Base-by-base conservation (phyloP, 2,888 invertebrate genomes). In the Slavum lentiscoides region DNA sequence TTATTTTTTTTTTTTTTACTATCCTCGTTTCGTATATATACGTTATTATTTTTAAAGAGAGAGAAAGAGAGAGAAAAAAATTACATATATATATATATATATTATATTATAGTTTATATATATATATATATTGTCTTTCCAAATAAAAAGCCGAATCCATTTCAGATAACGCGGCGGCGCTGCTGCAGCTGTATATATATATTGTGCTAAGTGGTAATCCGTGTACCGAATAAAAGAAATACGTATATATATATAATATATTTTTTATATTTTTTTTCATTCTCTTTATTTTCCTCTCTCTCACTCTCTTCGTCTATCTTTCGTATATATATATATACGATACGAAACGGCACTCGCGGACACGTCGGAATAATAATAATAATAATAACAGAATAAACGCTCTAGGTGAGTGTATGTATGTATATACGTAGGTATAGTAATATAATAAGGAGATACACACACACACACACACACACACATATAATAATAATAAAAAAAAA, bases 141-240 rank as follows among this genome's bases (percentile, higher is more conserved):
- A 58, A 80, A 80, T 70, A 72, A 80, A 80, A 80, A 80, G 80
- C 80, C 80, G 72, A 72, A 72, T 80, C 80, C 62, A 72, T 72
- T 72, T 80, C 80, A 72, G 70, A 80, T 72, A 80, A 80, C 64
- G 72, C 66, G 55, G 53, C 80, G 70, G 55, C 37, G 64, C 37
- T 4, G 43, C 30, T 30, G 30, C 30, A 30, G 30, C 30, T 30
- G 30, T 30, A 30, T 30, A 30, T 30, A 30, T 30, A 30, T 30
- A 30, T 30, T 68, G 49, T 43, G 64, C 80, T 80, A 80, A 80
- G 80, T 80, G 80, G 80, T 80, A 80, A 80, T 80, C 64, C 80
- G 80, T 80, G 80, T 80, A 80, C 80, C 53, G 72, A 72, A 80
- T 80, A 80, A 80, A 72, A 80, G 55, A 72, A 80, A 64, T 55